phyloP scores from a whole-genome alignment of 2,797 vertebrate species.

The Avahi laniger region DNA sequence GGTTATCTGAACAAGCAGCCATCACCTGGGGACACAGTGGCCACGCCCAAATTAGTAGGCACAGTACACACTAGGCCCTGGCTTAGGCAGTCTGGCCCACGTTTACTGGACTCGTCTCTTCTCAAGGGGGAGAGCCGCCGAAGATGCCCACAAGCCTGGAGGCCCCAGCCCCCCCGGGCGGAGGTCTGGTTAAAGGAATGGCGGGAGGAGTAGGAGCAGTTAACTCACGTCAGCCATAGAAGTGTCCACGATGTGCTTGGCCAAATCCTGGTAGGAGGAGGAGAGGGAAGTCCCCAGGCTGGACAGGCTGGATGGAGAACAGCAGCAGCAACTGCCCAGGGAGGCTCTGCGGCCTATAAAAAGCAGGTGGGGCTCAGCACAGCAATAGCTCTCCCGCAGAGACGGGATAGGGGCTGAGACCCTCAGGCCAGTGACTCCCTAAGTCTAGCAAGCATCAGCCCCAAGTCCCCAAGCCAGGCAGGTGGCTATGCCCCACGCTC shows the following conservation, averaged over 20 bases:
- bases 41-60: neutral
- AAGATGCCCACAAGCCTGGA: neutral
- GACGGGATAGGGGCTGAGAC: neutral
- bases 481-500: neutral
- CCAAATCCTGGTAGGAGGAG: constrained; percentile 91
- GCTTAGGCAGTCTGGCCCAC: neutral
- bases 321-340: constrained; percentile 74
- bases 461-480: neutral
- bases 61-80: neutral
- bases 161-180: neutral
- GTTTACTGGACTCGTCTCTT: neutral
- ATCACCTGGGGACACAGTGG: constrained; percentile 87
- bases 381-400: neutral
- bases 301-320: constrained; percentile 82
- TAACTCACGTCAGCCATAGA: constrained; percentile 90
- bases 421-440: neutral
- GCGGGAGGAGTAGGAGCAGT: neutral
- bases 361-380: neutral
- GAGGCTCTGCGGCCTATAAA: constrained; percentile 57
- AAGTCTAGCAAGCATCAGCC: neutral
- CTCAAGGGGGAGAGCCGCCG: neutral
- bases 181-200: neutral
- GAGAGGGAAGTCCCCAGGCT: constrained; percentile 85
- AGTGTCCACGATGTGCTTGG: constrained; percentile 88
- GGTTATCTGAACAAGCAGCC: constrained; percentile 91